Evolutionary conservation across 2,113 vertebrate genomes (phyloP).

Genomic region (Collichthys lucidus): DNA sequence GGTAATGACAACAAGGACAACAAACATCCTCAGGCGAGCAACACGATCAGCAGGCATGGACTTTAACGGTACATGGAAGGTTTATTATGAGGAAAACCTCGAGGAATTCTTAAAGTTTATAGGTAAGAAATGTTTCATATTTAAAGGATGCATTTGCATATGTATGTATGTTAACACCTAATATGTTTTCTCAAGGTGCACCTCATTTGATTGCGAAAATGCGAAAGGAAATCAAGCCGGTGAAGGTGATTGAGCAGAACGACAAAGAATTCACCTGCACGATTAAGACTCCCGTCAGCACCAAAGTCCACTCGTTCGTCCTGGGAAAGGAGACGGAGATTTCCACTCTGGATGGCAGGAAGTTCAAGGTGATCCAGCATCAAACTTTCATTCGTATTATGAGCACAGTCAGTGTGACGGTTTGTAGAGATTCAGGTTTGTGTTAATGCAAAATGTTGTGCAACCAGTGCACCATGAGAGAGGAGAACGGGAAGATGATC

Average conservation of each 20-base stretch:
- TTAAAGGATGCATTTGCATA: accelerated
- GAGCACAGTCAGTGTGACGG: neutral
- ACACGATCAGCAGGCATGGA: slow-evolving; percentile 77
- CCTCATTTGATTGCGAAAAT: slow-evolving; percentile 85
- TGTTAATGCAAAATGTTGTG: neutral
- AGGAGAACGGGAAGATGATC: slow-evolving; percentile 86
- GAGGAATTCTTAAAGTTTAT: slow-evolving; percentile 85
- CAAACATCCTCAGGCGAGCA: slow-evolving; percentile 23
- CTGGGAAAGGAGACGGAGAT: slow-evolving; percentile 87
- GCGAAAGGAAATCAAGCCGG: slow-evolving; percentile 85
- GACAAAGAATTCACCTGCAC: slow-evolving; percentile 85
- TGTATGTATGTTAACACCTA: accelerated
- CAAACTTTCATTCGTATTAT: neutral
- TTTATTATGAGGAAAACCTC: slow-evolving; percentile 86
- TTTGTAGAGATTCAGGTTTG: neutral
- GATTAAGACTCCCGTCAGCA: slow-evolving; percentile 83
- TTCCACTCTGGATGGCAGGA: slow-evolving; percentile 71
- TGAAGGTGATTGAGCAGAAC: slow-evolving; percentile 86
- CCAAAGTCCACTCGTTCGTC: slow-evolving; percentile 82
- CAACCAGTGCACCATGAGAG: slow-evolving; percentile 83
- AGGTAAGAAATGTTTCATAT: slow-evolving; percentile 76
- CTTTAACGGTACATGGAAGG: slow-evolving; percentile 87
- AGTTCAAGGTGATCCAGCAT: slow-evolving; percentile 70
- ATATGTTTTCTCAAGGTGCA: slow-evolving; percentile 69
- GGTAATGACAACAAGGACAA: slow-evolving; percentile 18